Evolutionary conservation across 2,888 invertebrate genomes (phyloP).

Genomic region (Tuberolachnus salignus): DNA sequence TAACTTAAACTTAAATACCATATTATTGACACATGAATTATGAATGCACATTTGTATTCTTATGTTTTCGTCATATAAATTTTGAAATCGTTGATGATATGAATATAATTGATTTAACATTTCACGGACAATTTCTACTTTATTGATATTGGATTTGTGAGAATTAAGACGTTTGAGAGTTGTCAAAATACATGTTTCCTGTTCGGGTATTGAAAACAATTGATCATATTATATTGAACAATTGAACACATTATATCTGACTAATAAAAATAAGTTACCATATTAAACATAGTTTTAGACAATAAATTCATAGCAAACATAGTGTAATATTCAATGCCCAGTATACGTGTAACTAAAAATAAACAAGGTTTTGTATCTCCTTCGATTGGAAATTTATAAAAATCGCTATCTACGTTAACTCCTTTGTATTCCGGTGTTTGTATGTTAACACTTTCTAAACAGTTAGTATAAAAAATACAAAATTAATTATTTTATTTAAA

Average conservation of each 20-base stretch:
- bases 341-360: constrained; percentile 13
- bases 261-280: constrained; percentile 20
- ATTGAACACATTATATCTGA: not conserved
- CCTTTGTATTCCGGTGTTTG: constrained; percentile 24
- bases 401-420: not conserved
- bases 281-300: constrained; percentile 2
- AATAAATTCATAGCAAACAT: constrained; percentile 41
- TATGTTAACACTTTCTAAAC: constrained; percentile 12
- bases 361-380: constrained; percentile 30
- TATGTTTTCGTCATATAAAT: constrained; percentile 6
- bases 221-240: too few relatives aligned
- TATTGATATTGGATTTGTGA: not conserved
- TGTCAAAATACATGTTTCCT: constrained; percentile 14
- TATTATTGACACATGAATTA: constrained; percentile 6
- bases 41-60: constrained; percentile 21
- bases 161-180: not conserved
- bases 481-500: not conserved
- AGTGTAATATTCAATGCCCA: constrained; percentile 15
- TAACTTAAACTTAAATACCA: too few relatives aligned
- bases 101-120: not conserved
- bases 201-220: not conserved
- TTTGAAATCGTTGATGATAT: not conserved
- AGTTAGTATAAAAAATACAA: not conserved
- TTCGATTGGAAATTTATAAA: constrained; percentile 17
- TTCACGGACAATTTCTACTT: constrained; percentile 12